Evolutionary conservation across 2,113 vertebrate genomes (phyloP), one percentile per base, ranked within the genome.

Genomic region (Pardalotus punctatus): DNA sequence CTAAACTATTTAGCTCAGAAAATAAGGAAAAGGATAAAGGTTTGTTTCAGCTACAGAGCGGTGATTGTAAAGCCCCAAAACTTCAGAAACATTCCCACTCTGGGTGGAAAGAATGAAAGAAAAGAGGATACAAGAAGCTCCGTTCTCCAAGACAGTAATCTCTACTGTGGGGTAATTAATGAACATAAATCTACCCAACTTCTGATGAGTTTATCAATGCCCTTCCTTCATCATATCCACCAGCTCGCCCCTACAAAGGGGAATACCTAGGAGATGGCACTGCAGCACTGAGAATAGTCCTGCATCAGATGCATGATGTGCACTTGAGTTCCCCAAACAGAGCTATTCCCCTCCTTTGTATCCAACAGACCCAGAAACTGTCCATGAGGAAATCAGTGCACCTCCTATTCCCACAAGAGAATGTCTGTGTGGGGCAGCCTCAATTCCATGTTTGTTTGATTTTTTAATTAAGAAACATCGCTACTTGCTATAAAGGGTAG

Each of bases 401-500:
- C 27, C 58, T 86, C 74, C 67, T 86, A 84, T 81, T 93, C 91
- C 81, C 88, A 40, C 42, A 33, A 78, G 91, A 84, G 65, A 61
- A 80, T 0, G 25, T 35, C 64, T 77, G 42, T 36, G 45, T 36
- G 71, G 58, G 57, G 72, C 74, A 92, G 70, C 19, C 70, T 66
- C 62, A 53, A 40, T 58, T 58, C 60, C 81, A 40, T 57, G 67
- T 93, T 57, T 96, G 93, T 84, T 93, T 83, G 81, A 82, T 79
- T 94, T 88, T 95, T 95, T 95, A 93, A 96, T 95, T 95, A 94
- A 88, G 90, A 80, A 90, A 79, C 81, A 92, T 80, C 85, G 80
- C 54, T 51, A 43, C 76, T 81, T 5, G 15, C 73, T 73, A 84
- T 50, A 66, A 91, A 69, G 42, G 64, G 51, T 29, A 85, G 56